A percentile compares a stretch with the other conserved stretches of the same genome.
Evolutionary conservation across 2,797 vertebrate species (phyloP).

Genomic region (Pangasius larnaudii): DNA sequence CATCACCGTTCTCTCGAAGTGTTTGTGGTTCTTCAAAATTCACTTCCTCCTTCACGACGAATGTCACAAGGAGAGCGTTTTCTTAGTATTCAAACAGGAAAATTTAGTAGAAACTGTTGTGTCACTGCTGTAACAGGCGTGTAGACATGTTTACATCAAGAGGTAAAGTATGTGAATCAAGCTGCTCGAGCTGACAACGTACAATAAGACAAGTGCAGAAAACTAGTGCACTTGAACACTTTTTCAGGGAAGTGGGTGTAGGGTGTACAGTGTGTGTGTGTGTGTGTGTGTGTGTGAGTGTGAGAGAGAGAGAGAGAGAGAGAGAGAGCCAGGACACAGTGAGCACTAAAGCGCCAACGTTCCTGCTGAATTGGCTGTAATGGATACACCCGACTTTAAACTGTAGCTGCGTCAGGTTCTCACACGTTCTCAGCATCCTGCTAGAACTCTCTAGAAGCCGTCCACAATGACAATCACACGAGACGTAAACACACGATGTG

Average conservation of each 20-base stretch:
- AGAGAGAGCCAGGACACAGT: constrained; percentile 5
- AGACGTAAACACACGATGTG: constrained; percentile 9
- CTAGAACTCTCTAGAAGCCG: constrained; percentile 3
- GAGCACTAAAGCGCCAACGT: constrained; percentile 11
- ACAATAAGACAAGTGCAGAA: neutral
- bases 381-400: constrained; percentile 39
- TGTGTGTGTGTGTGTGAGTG: neutral
- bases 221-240: neutral
- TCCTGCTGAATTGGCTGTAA: constrained; percentile 50
- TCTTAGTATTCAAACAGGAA: neutral
- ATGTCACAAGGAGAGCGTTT: neutral
- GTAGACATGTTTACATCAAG: no score
- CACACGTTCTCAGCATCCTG: constrained; percentile 10
- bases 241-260: neutral
- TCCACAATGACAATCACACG: constrained; percentile 20
- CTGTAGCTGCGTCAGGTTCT: constrained; percentile 29
- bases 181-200: neutral
- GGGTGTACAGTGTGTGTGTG: neutral
- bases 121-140: neutral
- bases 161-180: neutral
- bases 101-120: neutral
- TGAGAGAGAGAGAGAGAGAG: neutral
- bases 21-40: neutral
- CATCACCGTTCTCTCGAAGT: neutral
- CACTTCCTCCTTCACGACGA: neutral